phyloP scores from a whole-genome alignment of 2,888 invertebrate genomes.

The Lottia gigantea region DNA sequence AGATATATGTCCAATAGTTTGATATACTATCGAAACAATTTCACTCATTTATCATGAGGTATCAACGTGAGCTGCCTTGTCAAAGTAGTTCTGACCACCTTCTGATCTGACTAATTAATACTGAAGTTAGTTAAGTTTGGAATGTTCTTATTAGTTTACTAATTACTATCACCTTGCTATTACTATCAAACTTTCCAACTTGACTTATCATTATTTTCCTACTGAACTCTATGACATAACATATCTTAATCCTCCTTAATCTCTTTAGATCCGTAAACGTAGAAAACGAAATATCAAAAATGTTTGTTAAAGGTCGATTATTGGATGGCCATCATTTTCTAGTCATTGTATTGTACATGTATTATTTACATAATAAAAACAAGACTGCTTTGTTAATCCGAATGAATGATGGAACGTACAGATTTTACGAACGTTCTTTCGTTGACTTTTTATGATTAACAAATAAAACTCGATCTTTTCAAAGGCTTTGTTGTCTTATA shows the following conservation, averaged over 20 bases:
- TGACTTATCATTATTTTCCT: neutral
- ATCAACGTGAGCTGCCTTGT: too few species aligned
- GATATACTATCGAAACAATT: too few species aligned
- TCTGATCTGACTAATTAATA: constrained; percentile 5
- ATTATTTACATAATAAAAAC: neutral
- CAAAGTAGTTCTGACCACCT: neutral
- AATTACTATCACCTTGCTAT: constrained; percentile 5
- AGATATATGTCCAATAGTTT: too few species aligned
- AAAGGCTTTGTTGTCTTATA: constrained; percentile 13
- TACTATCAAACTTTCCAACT: neutral
- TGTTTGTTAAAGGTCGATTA: constrained; percentile 11
- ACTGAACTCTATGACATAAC: neutral
- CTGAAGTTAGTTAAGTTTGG: too few species aligned
- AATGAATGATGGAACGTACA: constrained; percentile 8
- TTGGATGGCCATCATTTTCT: neutral
- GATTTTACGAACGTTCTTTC: constrained; percentile 11
- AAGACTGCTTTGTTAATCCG: neutral
- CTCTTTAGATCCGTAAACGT: neutral
- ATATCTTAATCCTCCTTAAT: neutral
- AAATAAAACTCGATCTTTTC: constrained; percentile 16
- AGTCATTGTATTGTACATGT: neutral
- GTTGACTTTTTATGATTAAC: constrained; percentile 16
- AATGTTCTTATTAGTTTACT: neutral
- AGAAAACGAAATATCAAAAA: constrained; percentile 1
- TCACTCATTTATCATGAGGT: too few species aligned